Evolutionary conservation across 2,113 vertebrate genomes (phyloP).

Genomic region (Eonycteris spelaea): DNA sequence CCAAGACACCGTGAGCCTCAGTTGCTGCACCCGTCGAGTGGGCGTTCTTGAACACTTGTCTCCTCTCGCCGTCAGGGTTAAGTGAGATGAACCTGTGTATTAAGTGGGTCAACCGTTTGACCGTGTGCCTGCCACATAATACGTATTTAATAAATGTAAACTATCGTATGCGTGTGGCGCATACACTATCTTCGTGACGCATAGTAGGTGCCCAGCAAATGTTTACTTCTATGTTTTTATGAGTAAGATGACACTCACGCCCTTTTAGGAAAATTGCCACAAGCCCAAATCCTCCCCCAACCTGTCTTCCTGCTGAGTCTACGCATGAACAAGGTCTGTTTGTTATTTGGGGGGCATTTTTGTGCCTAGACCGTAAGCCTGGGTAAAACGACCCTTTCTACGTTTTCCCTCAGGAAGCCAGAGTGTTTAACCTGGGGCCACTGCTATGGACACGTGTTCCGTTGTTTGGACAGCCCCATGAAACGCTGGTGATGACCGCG

Average conservation of each 20-base stretch:
- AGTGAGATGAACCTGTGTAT: neutral
- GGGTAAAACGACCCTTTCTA: neutral
- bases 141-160: neutral
- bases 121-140: neutral
- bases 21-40: neutral
- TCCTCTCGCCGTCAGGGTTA: neutral
- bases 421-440: neutral
- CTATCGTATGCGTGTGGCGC: fast-evolving
- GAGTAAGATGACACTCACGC: neutral
- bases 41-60: neutral
- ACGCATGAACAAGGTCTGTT: neutral
- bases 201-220: neutral
- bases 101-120: neutral
- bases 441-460: neutral
- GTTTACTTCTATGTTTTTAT: neutral
- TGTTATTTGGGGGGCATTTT: neutral
- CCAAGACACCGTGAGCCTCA: neutral
- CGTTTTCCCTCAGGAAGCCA: neutral
- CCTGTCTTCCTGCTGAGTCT: neutral
- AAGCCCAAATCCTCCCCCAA: neutral
- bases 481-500: fast-evolving
- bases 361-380: neutral
- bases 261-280: neutral
- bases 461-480: fast-evolving
- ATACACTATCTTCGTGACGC: fast-evolving